Evolutionary conservation across 30 jellyfish, hydroid and myxozoan genomes (phyloP).

Genomic region (Pelagia noctiluca): DNA sequence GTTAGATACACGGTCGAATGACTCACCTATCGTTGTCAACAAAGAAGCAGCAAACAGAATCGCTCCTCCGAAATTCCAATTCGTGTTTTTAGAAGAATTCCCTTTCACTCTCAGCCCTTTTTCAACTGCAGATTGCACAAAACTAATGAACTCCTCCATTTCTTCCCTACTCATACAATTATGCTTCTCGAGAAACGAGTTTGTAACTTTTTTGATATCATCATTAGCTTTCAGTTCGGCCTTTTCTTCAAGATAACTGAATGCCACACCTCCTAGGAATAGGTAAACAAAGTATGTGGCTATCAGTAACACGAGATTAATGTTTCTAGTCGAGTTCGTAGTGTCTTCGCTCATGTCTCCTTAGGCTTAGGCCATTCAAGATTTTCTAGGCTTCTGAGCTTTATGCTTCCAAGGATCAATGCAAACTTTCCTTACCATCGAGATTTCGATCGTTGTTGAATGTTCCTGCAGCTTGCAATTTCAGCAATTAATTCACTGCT

Average conservation of each 20-base stretch:
- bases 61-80: constrained; percentile 82
- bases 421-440: no score
- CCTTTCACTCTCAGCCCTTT: constrained; percentile 67
- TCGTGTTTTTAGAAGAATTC: constrained; percentile 59
- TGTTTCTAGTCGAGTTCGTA: constrained; percentile 10
- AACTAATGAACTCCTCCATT: constrained; percentile 36
- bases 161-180: constrained; percentile 39
- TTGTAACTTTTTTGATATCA: constrained; percentile 10
- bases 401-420: no score
- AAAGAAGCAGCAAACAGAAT: constrained; percentile 68
- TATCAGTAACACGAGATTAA: constrained; percentile 39
- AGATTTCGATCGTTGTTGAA: no score
- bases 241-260: constrained; percentile 50
- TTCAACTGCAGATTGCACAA: constrained; percentile 53
- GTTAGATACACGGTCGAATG: no score
- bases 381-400: no score
- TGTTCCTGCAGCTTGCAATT: no score
- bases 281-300: constrained; percentile 52
- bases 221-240: constrained; percentile 53
- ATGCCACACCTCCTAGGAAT: constrained; percentile 60
- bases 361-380: no score
- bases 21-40: constrained; percentile 79
- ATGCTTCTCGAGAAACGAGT: constrained; percentile 37
- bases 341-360: neutral
- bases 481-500: no score